Evolutionary conservation across 2,888 invertebrate species (phyloP).

Genomic region (Leuctra nigra): DNA sequence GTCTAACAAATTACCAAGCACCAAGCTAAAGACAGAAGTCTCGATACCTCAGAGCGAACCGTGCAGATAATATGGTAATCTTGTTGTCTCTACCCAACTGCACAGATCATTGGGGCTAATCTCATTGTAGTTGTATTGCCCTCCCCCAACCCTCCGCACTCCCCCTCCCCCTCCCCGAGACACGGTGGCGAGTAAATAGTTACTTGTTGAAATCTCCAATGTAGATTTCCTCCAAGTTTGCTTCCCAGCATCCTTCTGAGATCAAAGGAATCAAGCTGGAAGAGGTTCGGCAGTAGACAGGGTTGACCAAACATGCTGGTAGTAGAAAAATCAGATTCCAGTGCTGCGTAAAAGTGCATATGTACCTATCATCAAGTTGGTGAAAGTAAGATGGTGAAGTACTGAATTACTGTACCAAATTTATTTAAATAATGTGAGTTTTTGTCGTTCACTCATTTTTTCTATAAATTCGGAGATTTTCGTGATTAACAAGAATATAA

Average conservation of each 20-base stretch:
- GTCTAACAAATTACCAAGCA: too few species aligned
- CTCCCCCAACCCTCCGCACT: neutral
- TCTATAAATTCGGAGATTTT: too few species aligned
- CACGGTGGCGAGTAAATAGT: neutral
- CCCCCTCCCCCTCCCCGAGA: neutral
- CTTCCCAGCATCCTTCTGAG: conserved; percentile 3
- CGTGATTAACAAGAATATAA: too few species aligned
- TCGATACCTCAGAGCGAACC: too few species aligned
- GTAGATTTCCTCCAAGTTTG: conserved; percentile 12
- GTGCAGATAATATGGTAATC: conserved; percentile 1
- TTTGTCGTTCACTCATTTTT: too few species aligned
- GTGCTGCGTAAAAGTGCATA: too few species aligned
- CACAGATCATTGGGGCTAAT: conserved; percentile 17
- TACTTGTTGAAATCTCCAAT: conserved; percentile 9
- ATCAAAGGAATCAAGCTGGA: conserved; percentile 8
- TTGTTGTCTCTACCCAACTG: conserved; percentile 9
- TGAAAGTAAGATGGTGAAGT: too few species aligned
- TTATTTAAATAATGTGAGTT: too few species aligned
- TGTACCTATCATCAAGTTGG: too few species aligned
- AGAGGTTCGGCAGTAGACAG: conserved; percentile 1
- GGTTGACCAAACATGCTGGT: neutral
- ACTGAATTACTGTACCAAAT: too few species aligned
- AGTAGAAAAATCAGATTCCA: too few species aligned
- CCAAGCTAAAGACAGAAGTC: too few species aligned
- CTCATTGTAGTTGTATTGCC: conserved; percentile 19